Percentiles rank a stretch among this genome's conserved stretches.
Conservation (phyloP, 1,140 invertebrate species). For the Augochlora pura region DNA sequence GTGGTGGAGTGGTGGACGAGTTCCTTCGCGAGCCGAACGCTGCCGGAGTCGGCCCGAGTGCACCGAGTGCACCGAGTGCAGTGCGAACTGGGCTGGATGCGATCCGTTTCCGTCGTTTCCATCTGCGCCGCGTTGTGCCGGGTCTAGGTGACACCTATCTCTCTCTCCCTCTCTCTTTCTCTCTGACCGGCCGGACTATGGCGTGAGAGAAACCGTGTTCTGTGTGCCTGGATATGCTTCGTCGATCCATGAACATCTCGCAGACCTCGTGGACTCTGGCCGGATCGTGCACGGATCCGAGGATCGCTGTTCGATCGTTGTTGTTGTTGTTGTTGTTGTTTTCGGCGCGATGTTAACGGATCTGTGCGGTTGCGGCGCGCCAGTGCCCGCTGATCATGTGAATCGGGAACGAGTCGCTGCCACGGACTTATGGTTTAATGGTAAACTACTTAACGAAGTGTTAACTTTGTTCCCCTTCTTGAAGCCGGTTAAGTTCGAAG, state of each 20-base stretch:
- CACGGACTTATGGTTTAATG: conserved; percentile 36
- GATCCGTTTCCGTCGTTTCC: background rate
- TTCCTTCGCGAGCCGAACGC: conserved; percentile 35
- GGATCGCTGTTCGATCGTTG: background rate
- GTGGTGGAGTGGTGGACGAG: conserved; percentile 43
- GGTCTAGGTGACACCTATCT: too few species aligned
- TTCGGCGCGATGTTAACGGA: background rate
- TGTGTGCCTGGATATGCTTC: too few species aligned
- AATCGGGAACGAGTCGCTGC: conserved; percentile 1
- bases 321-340: conserved; percentile 1
- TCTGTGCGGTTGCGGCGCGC: too few species aligned
- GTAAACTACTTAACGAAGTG: conserved; percentile 37
- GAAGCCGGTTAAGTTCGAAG: conserved; percentile 32
- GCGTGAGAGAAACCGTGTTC: too few species aligned
- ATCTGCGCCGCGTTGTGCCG: background rate
- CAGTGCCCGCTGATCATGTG: conserved; percentile 9
- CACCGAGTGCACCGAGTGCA: background rate
- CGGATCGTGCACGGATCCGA: background rate
- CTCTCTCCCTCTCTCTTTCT: too few species aligned
- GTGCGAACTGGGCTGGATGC: conserved; percentile 17
- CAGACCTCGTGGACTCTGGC: background rate
- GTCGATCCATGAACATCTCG: too few species aligned
- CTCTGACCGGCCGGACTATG: too few species aligned
- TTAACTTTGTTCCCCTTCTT: conserved; percentile 22
- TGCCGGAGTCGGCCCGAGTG: background rate